phyloP scores from a whole-genome alignment of 2,113 vertebrate genomes.

The Datnioides undecimradiatus region DNA sequence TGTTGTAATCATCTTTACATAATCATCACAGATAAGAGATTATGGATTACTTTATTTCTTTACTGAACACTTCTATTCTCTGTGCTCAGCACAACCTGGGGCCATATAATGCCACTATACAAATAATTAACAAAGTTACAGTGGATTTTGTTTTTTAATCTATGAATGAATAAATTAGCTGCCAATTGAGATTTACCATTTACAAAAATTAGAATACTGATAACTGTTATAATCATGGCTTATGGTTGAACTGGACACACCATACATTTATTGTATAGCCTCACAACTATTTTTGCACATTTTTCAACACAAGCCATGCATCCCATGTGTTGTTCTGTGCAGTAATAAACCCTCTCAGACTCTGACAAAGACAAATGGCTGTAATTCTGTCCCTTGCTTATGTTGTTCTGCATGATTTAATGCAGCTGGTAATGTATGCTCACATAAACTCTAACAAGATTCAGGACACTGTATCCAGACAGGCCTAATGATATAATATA shows the following conservation, averaged over 20 bases:
- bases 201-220: not conserved
- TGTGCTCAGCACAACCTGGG: not conserved
- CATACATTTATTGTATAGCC: not conserved
- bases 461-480: conserved; percentile 1
- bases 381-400: not conserved
- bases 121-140: not conserved
- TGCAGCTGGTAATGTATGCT: conserved; percentile 16
- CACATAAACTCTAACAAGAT: not conserved
- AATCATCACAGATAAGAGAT: conserved; percentile 15
- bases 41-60: conserved; percentile 33
- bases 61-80: not conserved
- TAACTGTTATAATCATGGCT: not conserved
- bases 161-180: not conserved
- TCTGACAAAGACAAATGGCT: conserved; percentile 10
- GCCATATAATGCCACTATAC: not conserved
- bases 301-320: not conserved
- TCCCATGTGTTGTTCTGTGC: not conserved
- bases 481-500: not conserved
- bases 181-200: not conserved
- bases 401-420: conserved; percentile 21
- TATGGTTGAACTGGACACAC: not conserved
- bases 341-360: not conserved
- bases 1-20: conserved; percentile 6
- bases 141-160: not conserved
- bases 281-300: not conserved